These are phyloP conservation scores for Oryzias curvinotus DNA, from an alignment of 2,113 vertebrate species.

Conservation along the genomic window DNA sequence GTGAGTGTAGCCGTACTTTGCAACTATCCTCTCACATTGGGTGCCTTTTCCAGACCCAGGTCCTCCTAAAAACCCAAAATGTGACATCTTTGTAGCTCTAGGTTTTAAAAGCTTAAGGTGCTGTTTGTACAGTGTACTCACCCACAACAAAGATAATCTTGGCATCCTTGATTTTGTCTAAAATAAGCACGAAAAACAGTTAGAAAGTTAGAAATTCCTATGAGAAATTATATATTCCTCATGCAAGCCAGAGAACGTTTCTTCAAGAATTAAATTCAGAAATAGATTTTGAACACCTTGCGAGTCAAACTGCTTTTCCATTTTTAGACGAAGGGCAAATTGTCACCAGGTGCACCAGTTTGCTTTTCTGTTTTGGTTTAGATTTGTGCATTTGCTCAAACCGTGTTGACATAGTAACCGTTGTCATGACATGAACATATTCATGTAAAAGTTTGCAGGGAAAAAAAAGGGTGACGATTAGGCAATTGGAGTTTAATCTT, in stretches of 20 bases:
- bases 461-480: neutral
- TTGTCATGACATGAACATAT: constrained; percentile 39
- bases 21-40: constrained; percentile 93
- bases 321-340: constrained; percentile 10
- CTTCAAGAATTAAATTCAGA: neutral
- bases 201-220: neutral
- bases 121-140: constrained; percentile 76
- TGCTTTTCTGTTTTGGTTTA: constrained; percentile 10
- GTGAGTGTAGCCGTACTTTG: constrained; percentile 96
- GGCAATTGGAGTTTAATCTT: neutral
- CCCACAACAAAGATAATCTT: constrained; percentile 99
- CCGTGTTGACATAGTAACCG: constrained; percentile 67
- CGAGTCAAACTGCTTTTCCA: constrained; percentile 16
- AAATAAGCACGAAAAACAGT: constrained; percentile 22
- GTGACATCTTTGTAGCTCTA: neutral
- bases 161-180: constrained; percentile 92
- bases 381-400: constrained; percentile 37
- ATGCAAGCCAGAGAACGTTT: neutral
- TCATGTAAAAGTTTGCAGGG: neutral
- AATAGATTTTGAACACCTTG: constrained; percentile 36
- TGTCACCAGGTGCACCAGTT: neutral
- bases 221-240: no score
- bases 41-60: constrained; percentile 97
- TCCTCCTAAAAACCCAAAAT: constrained; percentile 77
- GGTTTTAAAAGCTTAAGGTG: neutral